Conservation (phyloP, 2,888 invertebrate species). For the Acanthopleura granulata region DNA sequence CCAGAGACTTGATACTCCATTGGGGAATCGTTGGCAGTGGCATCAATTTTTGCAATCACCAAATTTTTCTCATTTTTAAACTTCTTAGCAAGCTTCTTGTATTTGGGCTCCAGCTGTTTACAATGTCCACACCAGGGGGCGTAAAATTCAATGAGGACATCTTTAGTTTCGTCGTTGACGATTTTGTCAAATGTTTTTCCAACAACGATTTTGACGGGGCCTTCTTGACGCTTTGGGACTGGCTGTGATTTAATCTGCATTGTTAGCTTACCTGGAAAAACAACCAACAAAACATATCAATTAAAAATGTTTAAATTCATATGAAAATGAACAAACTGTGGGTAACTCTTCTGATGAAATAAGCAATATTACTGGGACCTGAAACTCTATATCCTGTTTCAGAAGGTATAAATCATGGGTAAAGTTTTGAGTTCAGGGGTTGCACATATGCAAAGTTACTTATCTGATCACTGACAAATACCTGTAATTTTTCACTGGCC, state of each 20-base stretch:
- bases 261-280: slow-evolving; percentile 68
- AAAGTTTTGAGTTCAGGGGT: no score
- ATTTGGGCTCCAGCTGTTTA: slow-evolving; percentile 73
- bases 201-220: slow-evolving; percentile 72
- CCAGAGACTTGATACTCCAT: slow-evolving; percentile 67
- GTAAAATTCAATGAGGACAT: slow-evolving; percentile 74
- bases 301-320: no score
- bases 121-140: slow-evolving; percentile 76
- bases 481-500: no score
- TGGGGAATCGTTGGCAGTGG: slow-evolving; percentile 72
- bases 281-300: not conserved
- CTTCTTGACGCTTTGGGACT: slow-evolving; percentile 72
- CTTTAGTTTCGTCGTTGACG: slow-evolving; percentile 71
- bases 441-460: no score
- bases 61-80: slow-evolving; percentile 60
- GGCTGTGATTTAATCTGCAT: slow-evolving; percentile 73
- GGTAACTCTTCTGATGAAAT: no score
- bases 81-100: slow-evolving; percentile 68
- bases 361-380: no score
- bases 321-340: no score
- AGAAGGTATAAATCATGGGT: no score
- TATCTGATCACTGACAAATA: no score
- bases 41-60: slow-evolving; percentile 69
- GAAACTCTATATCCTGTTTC: no score
- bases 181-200: slow-evolving; percentile 73